Evolutionary conservation across 2,113 vertebrate species (phyloP), one percentile per base, ranked within the genome.

Genomic region (Tricholaema leucomelas): DNA sequence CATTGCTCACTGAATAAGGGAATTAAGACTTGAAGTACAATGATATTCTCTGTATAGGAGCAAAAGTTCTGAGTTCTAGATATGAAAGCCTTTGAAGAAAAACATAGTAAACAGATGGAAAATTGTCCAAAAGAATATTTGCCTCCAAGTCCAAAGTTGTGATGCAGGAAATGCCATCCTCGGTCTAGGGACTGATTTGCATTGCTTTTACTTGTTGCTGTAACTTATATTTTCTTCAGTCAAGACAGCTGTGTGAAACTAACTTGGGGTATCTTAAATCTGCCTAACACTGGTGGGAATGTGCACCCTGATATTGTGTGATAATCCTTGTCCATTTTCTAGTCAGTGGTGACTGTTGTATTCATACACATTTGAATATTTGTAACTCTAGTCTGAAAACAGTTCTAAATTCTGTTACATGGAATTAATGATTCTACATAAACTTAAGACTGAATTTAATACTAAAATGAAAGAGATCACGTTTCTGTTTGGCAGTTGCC

Each of bases 271-370:
- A 19, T 31, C 55, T 70, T 61, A 58, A 61, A 50, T 73, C 31
- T 50, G 33, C 52, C 16, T 30, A n/a, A 15, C 17, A n/a, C n/a
- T 33, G 30, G 15, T 85, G 61, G 72, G 55, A 77, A 31, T 7
- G 25, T 67, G 42, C 46, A 54, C 30, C 40, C 23, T 31, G 27
- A 0, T 60, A 30, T 0, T 36, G 30, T 2, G 5, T 36, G 63
- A 24, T 48, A 35, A 38, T 40, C 1, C 1, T 36, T 44, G 15
- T 50, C 35, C 7, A 0, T 46, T 75, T 74, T 55, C 38, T 54
- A 10, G 63, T 59, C 27, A 55, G 24, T 46, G 59, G 6, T 64
- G 19, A 4, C 24, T 52, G 5, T 12, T 78, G 21, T 11, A 7
- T 52, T 80, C 5, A 5, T 55, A 9, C 4, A 1, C 20, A 12